phyloP scores from a whole-genome alignment of 2,797 vertebrate genomes.

The Phoxinus dragarum region DNA sequence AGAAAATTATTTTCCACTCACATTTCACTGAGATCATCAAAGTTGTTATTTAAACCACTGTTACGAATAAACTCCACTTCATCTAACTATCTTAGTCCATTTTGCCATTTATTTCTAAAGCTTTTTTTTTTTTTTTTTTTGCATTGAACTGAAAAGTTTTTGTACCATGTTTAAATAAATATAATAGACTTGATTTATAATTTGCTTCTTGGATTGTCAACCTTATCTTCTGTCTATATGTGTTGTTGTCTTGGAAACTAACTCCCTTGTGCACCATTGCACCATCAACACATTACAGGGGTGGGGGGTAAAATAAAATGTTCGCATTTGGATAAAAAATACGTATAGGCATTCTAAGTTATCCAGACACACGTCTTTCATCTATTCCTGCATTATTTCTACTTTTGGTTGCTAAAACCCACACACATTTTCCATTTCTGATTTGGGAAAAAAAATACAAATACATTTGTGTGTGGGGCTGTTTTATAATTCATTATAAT shows the following conservation, averaged over 20 bases:
- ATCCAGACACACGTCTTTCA: neutral
- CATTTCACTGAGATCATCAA: neutral
- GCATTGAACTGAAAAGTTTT: constrained; percentile 13
- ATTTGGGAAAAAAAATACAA: neutral
- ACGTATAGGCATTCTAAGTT: neutral
- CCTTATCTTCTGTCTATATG: constrained; percentile 49
- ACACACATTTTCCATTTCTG: neutral
- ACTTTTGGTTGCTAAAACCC: neutral
- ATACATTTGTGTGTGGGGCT: neutral
- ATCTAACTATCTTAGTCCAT: neutral
- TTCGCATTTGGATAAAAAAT: neutral
- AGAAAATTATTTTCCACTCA: neutral
- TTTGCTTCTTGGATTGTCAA: constrained; percentile 43
- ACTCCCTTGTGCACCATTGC: constrained; percentile 43
- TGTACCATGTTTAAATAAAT: constrained; percentile 26
- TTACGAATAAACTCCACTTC: neutral
- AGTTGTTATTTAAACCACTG: neutral
- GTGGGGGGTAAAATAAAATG: constrained; percentile 18
- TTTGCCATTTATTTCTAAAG: neutral
- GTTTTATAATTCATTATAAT: neutral
- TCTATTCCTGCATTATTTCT: neutral
- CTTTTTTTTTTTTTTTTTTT: neutral
- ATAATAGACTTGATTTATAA: constrained; percentile 16
- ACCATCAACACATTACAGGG: constrained; percentile 24
- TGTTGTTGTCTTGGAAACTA: constrained; percentile 61